Evolutionary conservation across 2,888 invertebrate genomes (phyloP).

Genomic region (Galeruca laticollis): DNA sequence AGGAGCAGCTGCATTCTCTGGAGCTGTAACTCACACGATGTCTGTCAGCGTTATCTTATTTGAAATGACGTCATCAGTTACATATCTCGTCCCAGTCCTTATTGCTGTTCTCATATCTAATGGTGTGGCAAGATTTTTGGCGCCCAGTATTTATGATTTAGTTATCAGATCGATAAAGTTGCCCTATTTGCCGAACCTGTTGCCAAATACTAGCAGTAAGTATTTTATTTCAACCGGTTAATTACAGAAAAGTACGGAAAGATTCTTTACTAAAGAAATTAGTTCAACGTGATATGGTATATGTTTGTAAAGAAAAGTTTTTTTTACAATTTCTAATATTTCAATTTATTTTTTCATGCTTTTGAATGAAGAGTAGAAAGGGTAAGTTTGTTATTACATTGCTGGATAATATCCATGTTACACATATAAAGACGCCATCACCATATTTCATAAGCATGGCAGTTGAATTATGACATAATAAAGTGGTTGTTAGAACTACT

Average conservation of each 20-base stretch:
- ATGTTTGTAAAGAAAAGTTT: too few relatives aligned
- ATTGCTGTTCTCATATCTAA: constrained; percentile 95
- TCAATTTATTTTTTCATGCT: too few relatives aligned
- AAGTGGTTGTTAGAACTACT: too few relatives aligned
- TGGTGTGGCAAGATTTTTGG: constrained; percentile 89
- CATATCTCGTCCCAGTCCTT: constrained; percentile 93
- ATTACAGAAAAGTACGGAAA: background rate
- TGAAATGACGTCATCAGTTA: constrained; percentile 98
- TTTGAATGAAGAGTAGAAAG: too few relatives aligned
- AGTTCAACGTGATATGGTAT: too few relatives aligned
- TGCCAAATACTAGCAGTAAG: constrained; percentile 81
- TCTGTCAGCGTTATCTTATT: constrained; percentile 95
- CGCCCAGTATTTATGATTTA: constrained; percentile 97
- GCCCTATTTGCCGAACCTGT: constrained; percentile 93
- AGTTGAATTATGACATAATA: too few relatives aligned
- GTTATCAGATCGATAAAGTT: constrained; percentile 95
- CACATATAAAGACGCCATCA: too few relatives aligned
- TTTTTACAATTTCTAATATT: too few relatives aligned
- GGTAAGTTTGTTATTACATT: too few relatives aligned
- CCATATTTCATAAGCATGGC: too few relatives aligned
- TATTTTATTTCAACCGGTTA: background rate
- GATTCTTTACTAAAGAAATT: too few relatives aligned
- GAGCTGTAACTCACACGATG: constrained; percentile 96
- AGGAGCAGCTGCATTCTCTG: constrained; percentile 93
- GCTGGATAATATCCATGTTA: too few relatives aligned